Base-by-base conservation (phyloP, 2,888 invertebrate genomes). In the Odontothrips loti region DNA sequence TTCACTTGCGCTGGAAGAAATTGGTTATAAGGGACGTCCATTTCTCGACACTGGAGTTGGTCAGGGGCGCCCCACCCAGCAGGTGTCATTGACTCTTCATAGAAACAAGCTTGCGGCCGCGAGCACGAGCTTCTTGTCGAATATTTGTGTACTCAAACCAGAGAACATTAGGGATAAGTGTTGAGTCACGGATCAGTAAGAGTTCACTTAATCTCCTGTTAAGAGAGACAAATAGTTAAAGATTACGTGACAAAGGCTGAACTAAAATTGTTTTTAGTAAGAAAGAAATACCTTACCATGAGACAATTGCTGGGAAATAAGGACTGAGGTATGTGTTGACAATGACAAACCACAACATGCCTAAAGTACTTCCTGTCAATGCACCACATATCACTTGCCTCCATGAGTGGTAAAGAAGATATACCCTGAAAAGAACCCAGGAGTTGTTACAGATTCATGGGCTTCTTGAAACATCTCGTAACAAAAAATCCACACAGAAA, bases 71-170 rank as follows among this genome's bases (percentile, higher is more conserved):
- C 68, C 68, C 68, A 75, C 68, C 68, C 12, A 75, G 68, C 88
- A 91, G 90, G 88, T 91, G 93, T 94, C 93, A 95, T 92, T 94
- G 94, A 17, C 93, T 91, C 88, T 94, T 95, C 90, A 94, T 91
- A 68, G 94, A 93, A 80, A 94, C 93, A 86, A 94, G 89, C 88
- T 95, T 95, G 83, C 95, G 90, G 17, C 93, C 92, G 84, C 95
- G 91, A 12, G 94, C 92, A 83, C 94, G 91, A 51, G 94, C 93
- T 87, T 96, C 96, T 85, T 94, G 93, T 83, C 96, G 90, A 81
- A 94, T 93, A 84, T 94, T 94, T 47, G 95, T 96, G 87, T 97
- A 97, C 87, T 97, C 96, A 87, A 97, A 97, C 96, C 96, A 96
- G 84, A 96, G 87, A 27, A 97, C 94, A 87, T 97, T 96, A 47